Base-by-base conservation (phyloP, 2,113 vertebrate genomes). In the Erpornis zantholeuca region DNA sequence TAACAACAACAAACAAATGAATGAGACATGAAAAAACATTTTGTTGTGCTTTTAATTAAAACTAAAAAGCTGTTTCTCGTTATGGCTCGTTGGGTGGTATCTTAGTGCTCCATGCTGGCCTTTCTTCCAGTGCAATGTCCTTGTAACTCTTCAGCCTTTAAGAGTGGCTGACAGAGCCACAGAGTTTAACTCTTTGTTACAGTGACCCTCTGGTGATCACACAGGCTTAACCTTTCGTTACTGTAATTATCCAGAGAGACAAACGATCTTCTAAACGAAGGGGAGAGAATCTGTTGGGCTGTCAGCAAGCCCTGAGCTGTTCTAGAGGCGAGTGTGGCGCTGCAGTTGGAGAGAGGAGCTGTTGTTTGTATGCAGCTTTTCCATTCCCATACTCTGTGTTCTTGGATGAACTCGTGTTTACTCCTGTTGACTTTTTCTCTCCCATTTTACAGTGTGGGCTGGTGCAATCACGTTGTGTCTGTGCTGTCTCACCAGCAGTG, bases 1-100 rank as follows among this genome's bases (percentile, higher is more conserved):
- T 97, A 97, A 98, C 97, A 98, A 98, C 97, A 98, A 97, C 97
- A 97, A 97, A 97, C 96, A 98, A 97, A 97, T 97, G 98, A 98
- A 98, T 96, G 95, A 98, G 96, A 98, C 98, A 97, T 97, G 97
- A 98, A 96, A 95, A 98, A 98, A 88, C 88, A 95, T 96, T 96
- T 95, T 96, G 97, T 97, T 96, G 93, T 97, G 97, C 94, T 98
- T 98, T 97, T 97, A 97, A 98, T 98, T 98, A 98, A 97, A 97
- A 97, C 72, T 79, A 68, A 95, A 97, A 97, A 96, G 87, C 97
- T 97, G 97, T 94, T 98, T 97, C 97, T 97, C 93, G 80, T 97
- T 97, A 96, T 50, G 94, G 80, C 98, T 97, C 84, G 90, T 96
- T 97, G 98, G 98, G 97, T 97, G 98, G 98, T 88, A 97, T 95